Base-by-base conservation (phyloP, 2,113 vertebrate species). In the Hippopotamus amphibius region DNA sequence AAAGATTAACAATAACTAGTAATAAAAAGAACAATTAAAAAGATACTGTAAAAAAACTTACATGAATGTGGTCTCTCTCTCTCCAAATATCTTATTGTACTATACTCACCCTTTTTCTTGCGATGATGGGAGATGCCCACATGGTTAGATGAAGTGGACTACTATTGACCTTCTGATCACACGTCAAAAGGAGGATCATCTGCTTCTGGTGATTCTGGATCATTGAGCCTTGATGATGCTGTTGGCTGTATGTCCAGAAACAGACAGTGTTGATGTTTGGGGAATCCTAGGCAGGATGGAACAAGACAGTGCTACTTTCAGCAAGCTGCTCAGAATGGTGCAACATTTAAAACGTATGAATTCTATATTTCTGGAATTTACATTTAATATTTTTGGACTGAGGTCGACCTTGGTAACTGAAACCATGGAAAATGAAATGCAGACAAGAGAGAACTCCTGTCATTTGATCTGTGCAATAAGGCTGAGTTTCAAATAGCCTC, bases 401-500 rank as follows among this genome's bases (percentile, higher is more conserved):
- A 77, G 48, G 74, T 77, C 50, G 28, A 50, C 46, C 28, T 53
- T 33, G 16, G 0, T 33, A 33, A 50, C 74, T 21, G 46, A 50
- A 53, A 50, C 43, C 4, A 33, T 53, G 28, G 28, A 28, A 12
- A 50, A 28, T 50, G 46, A 77, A 33, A 50, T 33, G 46, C 30
- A 28, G 9, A 12, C 33, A 50, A 77, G 8, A 50, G 28, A 50
- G 16, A 77, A 50, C 16, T 50, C 33, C 16, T 11, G 28, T 53
- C 46, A 76, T 37, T 24, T 88, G 6, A 43, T 91, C 28, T 85
- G 4, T 30, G 6, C 7, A 91, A 1, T 21, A 88, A 88, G 6
- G 33, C 24, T 84, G 46, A 82, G 19, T 69, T 86, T 92, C 66
- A 85, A 79, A 88, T n/a, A 59, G 22, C n/a, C 7, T 80, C 46